A percentile compares a stretch with the other conserved stretches of the same genome.
Conservation (phyloP, 53 echinoderm and acorn worm genomes). For the Paracentrotus lividus region DNA sequence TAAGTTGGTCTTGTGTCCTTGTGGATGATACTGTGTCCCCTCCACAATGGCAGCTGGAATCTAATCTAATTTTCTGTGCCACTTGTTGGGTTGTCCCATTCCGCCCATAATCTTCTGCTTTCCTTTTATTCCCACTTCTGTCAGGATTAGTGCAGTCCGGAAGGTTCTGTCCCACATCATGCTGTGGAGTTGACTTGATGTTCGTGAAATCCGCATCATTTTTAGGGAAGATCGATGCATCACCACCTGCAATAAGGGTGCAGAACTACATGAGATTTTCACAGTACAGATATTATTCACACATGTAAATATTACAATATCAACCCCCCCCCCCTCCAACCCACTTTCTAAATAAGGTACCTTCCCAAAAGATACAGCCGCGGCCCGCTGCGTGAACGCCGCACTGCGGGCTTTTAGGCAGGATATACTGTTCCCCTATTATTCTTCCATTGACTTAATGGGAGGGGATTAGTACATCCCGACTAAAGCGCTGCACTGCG, state of each 20-base stretch:
- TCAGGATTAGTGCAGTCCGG: not conserved
- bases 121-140: not conserved
- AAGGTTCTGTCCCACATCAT: not conserved
- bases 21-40: not conserved
- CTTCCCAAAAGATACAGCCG: too few relatives aligned
- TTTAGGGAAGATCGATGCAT: conserved; percentile 97
- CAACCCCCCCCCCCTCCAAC: too few relatives aligned
- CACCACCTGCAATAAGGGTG: conserved; percentile 78
- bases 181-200: not conserved
- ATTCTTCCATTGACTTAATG: too few relatives aligned
- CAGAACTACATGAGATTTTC: too few relatives aligned
- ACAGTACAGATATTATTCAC: too few relatives aligned
- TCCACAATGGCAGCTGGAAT: conserved; percentile 11
- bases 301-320: too few relatives aligned
- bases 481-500: too few relatives aligned
- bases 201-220: not conserved
- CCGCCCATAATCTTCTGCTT: not conserved
- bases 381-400: too few relatives aligned
- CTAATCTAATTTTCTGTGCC: not conserved
- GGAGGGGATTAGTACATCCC: too few relatives aligned
- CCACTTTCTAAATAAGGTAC: too few relatives aligned
- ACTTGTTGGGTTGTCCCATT: not conserved
- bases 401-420: too few relatives aligned
- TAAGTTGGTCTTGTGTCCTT: not conserved
- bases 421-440: too few relatives aligned